A percentile compares a stretch with the other conserved stretches of the same genome.
Conservation (phyloP, 1,140 invertebrate species). For the Tetraneura akinire region DNA sequence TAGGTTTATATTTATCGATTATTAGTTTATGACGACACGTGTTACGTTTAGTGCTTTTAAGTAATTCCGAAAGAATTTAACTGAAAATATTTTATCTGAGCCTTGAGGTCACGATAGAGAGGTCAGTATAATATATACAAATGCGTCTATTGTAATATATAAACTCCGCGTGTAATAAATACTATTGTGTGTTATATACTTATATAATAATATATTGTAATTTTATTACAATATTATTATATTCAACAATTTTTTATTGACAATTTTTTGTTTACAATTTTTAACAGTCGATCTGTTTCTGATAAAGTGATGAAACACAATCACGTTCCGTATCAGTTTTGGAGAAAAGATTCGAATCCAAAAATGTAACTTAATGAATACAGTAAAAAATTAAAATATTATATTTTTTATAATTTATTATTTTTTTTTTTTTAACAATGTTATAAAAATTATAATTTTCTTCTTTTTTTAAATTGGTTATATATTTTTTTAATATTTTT, state of each 20-base stretch:
- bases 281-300: not conserved
- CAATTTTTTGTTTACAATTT: not conserved
- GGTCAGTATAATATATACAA: not conserved
- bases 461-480: too few relatives aligned
- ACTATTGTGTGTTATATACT: not conserved
- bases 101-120: not conserved
- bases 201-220: not conserved
- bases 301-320: not conserved
- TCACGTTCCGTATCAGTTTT: not conserved
- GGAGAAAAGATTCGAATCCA: slow-evolving; percentile 7
- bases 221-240: too few relatives aligned
- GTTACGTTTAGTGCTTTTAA: too few relatives aligned
- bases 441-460: too few relatives aligned
- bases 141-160: too few relatives aligned
- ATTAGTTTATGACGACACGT: not conserved
- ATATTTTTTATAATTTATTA: too few relatives aligned
- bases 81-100: slow-evolving; percentile 3
- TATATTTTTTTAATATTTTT: too few relatives aligned
- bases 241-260: not conserved
- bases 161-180: not conserved
- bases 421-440: too few relatives aligned
- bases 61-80: not conserved
- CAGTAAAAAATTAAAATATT: not conserved
- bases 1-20: not conserved
- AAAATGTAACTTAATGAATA: not conserved